Base-by-base conservation (phyloP, 2,113 vertebrate species). In the Elaphurus davidianus region DNA sequence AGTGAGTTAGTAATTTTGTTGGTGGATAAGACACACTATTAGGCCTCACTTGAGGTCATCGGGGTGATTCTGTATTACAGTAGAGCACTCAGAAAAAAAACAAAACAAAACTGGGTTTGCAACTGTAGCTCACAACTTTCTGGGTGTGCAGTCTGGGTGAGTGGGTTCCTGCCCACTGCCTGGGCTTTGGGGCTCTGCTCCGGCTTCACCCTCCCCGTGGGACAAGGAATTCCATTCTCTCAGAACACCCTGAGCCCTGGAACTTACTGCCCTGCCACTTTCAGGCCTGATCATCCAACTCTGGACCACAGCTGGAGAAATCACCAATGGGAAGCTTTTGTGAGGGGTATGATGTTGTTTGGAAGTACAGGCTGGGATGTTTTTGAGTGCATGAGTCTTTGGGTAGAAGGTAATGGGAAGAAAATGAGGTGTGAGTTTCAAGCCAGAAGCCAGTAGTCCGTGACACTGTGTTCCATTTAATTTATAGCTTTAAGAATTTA, bases 1-100 rank as follows among this genome's bases (percentile, higher is more conserved):
- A 62, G 23, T 6, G 91, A 97, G 79, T 83, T 62, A 97, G 87
- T 97, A 79, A 95, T 93, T 97, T 93, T 90, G 94, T 94, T 95
- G 60, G 62, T 89, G 88, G 85, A 55, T 79, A 94, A 96, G 82
- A 88, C 57, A 67, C 76, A 96, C 40, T 83, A 97, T 96, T 87
- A 97, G 33, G 17, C 67, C 67, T 97, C 95, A 91, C 91, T 91
- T 79, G 74, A 92, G 91, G 95, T 95, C 90, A 94, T 0, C 25
- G 92, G 90, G 54, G 17, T 16, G 81, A 82, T 57, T 95, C 54
- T 60, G 33, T 71, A n/a, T 89, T 55, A 86, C 19, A 95, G 50
- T 0, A 79, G 33, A 81, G 40, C 9, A 52, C 27, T 47, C 10
- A n/a, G 59, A 54, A 90, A n/a, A n/a, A 91, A 30, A 85, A 40